Evolutionary conservation across 92 coral and sea anemone genomes (phyloP), one percentile per base, ranked within the genome.

Genomic region (Hydrozoanthus gracilis): DNA sequence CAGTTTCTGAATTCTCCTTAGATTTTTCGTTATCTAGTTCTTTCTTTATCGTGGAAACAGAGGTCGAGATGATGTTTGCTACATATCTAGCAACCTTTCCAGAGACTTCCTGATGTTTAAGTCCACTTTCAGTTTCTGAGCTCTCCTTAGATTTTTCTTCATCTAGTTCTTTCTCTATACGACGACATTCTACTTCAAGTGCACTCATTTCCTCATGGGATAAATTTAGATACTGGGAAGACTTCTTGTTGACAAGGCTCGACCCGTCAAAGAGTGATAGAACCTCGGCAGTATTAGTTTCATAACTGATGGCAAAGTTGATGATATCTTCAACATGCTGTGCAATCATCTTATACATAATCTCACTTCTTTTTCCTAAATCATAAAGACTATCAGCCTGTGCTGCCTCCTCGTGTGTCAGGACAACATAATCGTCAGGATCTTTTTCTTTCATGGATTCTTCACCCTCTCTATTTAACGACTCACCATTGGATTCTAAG

Each of bases 311-410:
- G 72, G 98, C 95, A 27, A 51, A 45, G 74, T 92, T 83, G 44
- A 92, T 87, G 49, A 92, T 84, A 17, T 84, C 56, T 60, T 88
- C 91, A 3, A 94, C 95, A 74, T 88, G 91, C 4, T 45, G 39
- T 4, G 78, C 17, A 18, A 48, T 35, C 15, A 17, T 47, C 16
- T 54, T 48, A 35, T 49, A 66, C 3, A 80, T 15, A 14, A 65
- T 18, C 47, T 65, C 85, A 44, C 61, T 27, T 61, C 18, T 80
- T 49, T 66, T 80, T 49, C 18, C 44, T 15, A 8, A 64, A 54
- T 79, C 79, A 35, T 86, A 66, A 47, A 85, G 87, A 8, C 46
- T 62, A 8, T 85, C 91, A 5, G 90, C 92, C 58, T 44, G 10
- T 9, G 12, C 51, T 35, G 93, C 92, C 70, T 92, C 91, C 13